Evolutionary conservation across 2,797 vertebrate species (phyloP), one percentile per base, ranked within the genome.

Genomic region (Psittacula derbiana): DNA sequence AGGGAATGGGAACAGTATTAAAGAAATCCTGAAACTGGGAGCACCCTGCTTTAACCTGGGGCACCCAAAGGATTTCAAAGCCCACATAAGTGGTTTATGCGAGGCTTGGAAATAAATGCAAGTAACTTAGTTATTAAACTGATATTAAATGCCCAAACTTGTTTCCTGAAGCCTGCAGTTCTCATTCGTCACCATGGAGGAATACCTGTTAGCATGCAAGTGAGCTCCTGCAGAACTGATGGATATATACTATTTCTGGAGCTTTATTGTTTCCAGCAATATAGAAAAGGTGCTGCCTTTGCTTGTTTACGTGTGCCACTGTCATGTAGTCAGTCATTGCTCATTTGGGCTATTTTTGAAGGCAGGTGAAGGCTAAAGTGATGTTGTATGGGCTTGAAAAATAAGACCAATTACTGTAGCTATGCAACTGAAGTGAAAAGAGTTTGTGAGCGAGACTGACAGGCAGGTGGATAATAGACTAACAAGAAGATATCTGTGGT

Each of bases 371-470:
- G 52, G 75, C 70, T 76, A 49, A 85, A 85, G 91, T 75, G 58
- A 61, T 55, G 64, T 66, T 80, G 31, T 55, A 38, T 12, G 31
- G 58, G 58, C 46, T 89, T 71, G 58, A 80, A 80, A 89, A 89
- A 81, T 71, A 80, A 65, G 75, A 58, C 27, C 52, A 89, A 89
- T 80, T 89, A 92, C 41, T 70, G 86, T 80, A 92, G 91, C 91
- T 85, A 75, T 41, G 81, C 81, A 86, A 89, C 80, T 89, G 70
- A 89, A 89, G 64, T 71, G 75, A 85, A 84, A 85, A 71, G 65
- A 89, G 70, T 90, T 92, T 89, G 70, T 43, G 58, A 86, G 81
- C 13, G 70, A 71, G 75, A 49, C 65, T 55, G 75, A 75, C 81
- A 89, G 86, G 65, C 58, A 66, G 86, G 75, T 66, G 52, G 60